Evolutionary conservation across 64 coral and sea anemone species (phyloP).

Genomic region (Catalaphyllia jardinei): DNA sequence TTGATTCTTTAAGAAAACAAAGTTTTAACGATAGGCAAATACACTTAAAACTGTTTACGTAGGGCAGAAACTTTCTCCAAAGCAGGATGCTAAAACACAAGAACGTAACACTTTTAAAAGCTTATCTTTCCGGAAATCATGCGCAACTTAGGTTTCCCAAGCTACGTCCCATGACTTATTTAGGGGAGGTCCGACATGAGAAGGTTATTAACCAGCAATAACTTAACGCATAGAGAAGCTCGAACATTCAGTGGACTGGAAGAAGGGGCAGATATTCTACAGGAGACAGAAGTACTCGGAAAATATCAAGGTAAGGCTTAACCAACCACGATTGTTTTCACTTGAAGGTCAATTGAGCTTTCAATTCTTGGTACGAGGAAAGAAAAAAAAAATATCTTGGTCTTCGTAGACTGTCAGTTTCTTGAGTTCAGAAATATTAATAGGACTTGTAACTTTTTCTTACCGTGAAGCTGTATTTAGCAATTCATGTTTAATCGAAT

Average conservation of each 20-base stretch:
- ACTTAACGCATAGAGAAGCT: not conserved
- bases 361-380: not conserved
- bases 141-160: not conserved
- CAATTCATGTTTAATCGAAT: not conserved
- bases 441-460: not conserved
- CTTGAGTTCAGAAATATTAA: not conserved
- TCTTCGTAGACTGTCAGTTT: not conserved
- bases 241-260: not conserved
- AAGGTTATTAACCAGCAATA: conserved; percentile 26
- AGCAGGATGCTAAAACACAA: conserved; percentile 23
- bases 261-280: not conserved
- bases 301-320: not conserved
- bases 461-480: not conserved
- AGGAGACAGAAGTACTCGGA: not conserved
- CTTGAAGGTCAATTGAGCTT: not conserved
- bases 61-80: not conserved
- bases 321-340: not conserved
- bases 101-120: conserved; percentile 16
- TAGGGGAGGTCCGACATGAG: not conserved
- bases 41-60: conserved; percentile 32
- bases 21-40: conserved; percentile 26
- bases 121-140: conserved; percentile 40
- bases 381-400: not conserved
- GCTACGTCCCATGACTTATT: conserved; percentile 23
- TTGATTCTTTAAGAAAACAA: conserved; percentile 38